phyloP scores from a whole-genome alignment of 2,113 vertebrate species.

The Tautogolabrus adspersus region DNA sequence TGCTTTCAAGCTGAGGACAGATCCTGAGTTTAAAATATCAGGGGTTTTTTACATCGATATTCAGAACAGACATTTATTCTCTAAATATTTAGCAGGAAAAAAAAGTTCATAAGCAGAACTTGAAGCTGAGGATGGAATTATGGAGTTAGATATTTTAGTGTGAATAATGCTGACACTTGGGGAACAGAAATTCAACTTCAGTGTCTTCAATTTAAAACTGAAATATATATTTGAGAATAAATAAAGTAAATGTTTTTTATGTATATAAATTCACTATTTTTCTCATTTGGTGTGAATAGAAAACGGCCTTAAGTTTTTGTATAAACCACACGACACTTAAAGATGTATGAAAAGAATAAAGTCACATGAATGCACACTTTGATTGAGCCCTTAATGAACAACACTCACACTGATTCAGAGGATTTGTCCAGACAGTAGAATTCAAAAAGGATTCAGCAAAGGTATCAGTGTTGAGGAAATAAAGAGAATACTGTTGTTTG shows the following conservation, averaged over 20 bases:
- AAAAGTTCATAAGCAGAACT: background rate
- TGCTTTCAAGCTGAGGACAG: slow-evolving; percentile 48
- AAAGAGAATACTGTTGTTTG: too few relatives aligned
- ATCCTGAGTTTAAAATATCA: background rate
- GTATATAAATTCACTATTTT: background rate
- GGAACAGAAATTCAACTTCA: too few relatives aligned
- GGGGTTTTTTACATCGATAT: background rate
- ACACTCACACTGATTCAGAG: background rate
- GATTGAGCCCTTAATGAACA: background rate
- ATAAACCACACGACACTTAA: slow-evolving; percentile 1
- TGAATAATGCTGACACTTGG: too few relatives aligned
- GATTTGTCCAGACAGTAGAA: too few relatives aligned
- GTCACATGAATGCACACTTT: slow-evolving; percentile 2
- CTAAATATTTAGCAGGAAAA: background rate
- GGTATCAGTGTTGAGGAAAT: too few relatives aligned
- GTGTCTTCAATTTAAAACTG: too few relatives aligned
- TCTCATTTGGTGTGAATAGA: background rate
- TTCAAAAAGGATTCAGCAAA: too few relatives aligned
- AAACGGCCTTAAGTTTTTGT: background rate
- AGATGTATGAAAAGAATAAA: slow-evolving; percentile 31
- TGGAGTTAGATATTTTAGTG: background rate
- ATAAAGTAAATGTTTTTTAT: background rate
- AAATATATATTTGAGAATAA: background rate
- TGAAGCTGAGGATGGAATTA: too few relatives aligned
- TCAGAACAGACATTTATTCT: background rate